Evolutionary conservation across 2,797 vertebrate species (phyloP).

Genomic region (Xenops minutus): DNA sequence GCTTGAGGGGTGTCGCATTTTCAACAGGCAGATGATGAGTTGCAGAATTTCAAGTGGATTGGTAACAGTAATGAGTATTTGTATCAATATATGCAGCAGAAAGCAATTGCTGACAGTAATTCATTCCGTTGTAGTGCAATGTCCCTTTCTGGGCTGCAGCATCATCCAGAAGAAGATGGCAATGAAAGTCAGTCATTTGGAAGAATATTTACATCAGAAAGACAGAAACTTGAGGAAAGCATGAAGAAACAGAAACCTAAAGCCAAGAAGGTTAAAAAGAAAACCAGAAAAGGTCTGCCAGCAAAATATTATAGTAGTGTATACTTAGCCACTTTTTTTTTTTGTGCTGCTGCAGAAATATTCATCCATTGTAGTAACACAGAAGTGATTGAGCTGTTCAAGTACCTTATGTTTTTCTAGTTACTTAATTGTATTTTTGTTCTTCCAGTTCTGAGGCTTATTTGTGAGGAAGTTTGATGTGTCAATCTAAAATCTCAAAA

Average conservation of each 20-base stretch:
- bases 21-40: background rate
- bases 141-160: slow-evolving; percentile 55
- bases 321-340: background rate
- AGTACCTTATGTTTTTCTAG: background rate
- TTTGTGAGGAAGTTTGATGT: background rate
- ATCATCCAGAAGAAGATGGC: slow-evolving; percentile 2
- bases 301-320: background rate
- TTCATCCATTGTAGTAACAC: background rate
- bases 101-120: background rate
- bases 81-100: background rate
- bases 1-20: background rate
- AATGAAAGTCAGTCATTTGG: slow-evolving; percentile 20
- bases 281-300: slow-evolving; percentile 76
- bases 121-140: slow-evolving; percentile 62
- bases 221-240: slow-evolving; percentile 46
- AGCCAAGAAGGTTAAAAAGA: slow-evolving; percentile 81
- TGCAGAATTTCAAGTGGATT: background rate
- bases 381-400: background rate
- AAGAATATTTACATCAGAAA: background rate
- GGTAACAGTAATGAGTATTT: background rate
- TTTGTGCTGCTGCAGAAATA: background rate
- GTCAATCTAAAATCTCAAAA: background rate
- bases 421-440: background rate
- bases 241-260: slow-evolving; percentile 73
- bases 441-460: background rate